Evolutionary conservation across 1,140 invertebrate species (phyloP), one percentile per base, ranked within the genome.

Genomic region (Pseudomyrmex sp.): DNA sequence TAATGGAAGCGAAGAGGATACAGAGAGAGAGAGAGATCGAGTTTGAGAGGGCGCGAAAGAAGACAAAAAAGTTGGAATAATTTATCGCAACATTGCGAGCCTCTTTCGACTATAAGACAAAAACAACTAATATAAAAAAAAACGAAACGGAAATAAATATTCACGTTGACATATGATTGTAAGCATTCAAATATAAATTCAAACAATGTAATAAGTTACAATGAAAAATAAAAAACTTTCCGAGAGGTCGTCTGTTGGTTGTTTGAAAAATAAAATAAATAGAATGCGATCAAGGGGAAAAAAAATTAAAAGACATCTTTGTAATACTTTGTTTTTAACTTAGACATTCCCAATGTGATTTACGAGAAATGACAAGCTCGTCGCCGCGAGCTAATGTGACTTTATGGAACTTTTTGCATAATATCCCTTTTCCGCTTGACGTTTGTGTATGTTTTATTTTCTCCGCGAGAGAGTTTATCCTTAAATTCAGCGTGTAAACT

Each of bases 401-500:
- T 77, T 35, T 10, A 63, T 46, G 75, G 10, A 58, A 58, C 63
- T 9, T 52, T 79, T 58, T 79, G 63, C 65, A 69, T 69, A 79
- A 79, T 79, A 58, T 35, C 5, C 35, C 35, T 35, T 35, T 7
- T 7, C 20, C 68, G 56, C 35, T 69, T 35, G 9, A 69, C 54
- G 35, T 69, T 66, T 7, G 4, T 7, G 4, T 35, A 35, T 35
- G 35, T 7, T 69, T 46, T 35, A n/a, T 79, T 56, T 79, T 54
- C 69, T 70, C 54, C 9, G 9, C 52, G 20, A 69, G 54, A 79
- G 54, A 61, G 10, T 65, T 76, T 35, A 76, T 18, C 26, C 54
- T 59, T 59, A 70, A 80, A 70, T 80, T 70, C 46, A 59, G 65
- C 20, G 58, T 46, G 20, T 46, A 23, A 68, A 56, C 74, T 77